Base-by-base conservation (phyloP, 2,113 vertebrate species). In the Osmerus eperlanus region DNA sequence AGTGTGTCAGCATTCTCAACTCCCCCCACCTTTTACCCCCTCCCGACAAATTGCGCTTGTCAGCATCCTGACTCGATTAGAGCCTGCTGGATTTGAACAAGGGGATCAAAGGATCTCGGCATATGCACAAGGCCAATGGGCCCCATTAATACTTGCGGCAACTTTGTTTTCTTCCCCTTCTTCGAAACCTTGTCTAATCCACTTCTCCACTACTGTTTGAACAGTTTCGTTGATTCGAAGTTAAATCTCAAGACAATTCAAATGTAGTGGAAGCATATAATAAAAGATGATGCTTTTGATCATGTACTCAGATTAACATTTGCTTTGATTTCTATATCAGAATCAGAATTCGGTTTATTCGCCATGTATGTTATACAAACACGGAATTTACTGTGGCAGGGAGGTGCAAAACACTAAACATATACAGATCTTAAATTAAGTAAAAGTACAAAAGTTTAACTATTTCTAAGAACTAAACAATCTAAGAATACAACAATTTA, bases 31-130 rank as follows among this genome's bases (percentile, higher is more conserved):
- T 66, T 63, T 72, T 71, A 72, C 14, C 71, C 54, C 36, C 72
- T 71, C 36, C 59, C 52, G 68, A 66, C 75, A 78, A 77, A 84
- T 88, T 71, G 74, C 67, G 55, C 28, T 67, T 72, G 83, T 84
- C 87, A 82, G 84, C 87, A 79, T 67, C 72, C 78, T 70, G 68
- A 76, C 74, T 80, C 19, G 6, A 72, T 81, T 72, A 73, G 60
- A 76, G 74, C 70, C 53, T 54, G 63, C 67, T 78, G 77, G 67
- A 82, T 81, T 74, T 84, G 69, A 76, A 61, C 65, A 63, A 47
- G 62, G 19, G 74, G 83, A 85, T 89, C 83, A 86, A 82, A 88
- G 81, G 64, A 68, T 19, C 76, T 73, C 25, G 76, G 70, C 74
- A 63, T 62, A 23, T 29, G 64, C 67, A 64, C 74, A 65, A 70